Evolutionary conservation across 2,113 vertebrate species (phyloP).

Genomic region (Pogona vitticeps): DNA sequence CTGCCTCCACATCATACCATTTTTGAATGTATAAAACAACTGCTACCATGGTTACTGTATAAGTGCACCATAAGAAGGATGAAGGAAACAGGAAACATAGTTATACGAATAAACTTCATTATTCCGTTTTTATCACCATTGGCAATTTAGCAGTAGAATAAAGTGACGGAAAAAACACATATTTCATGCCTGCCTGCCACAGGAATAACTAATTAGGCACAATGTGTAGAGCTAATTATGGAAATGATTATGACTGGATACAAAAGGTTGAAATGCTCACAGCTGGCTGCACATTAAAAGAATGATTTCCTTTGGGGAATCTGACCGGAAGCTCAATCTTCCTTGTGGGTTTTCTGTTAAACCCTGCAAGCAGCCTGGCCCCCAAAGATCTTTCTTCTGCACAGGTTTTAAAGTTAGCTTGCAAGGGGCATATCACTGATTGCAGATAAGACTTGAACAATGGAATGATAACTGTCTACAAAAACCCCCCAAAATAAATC

Average conservation of each 20-base stretch:
- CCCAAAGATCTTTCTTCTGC: background rate
- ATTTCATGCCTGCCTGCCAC: constrained; percentile 56
- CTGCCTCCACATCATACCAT: constrained; percentile 21
- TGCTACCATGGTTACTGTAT: constrained; percentile 47
- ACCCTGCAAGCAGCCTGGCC: constrained; percentile 8
- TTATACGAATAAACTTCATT: constrained; percentile 55
- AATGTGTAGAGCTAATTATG: constrained; percentile 51
- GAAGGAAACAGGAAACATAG: constrained; percentile 48
- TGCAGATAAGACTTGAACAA: no score
- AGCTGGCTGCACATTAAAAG: constrained; percentile 1
- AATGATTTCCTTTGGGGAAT: constrained; percentile 26
- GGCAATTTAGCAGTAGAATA: constrained; percentile 52
- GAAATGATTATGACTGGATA: constrained; percentile 40
- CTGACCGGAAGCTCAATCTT: constrained; percentile 18
- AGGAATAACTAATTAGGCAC: constrained; percentile 57
- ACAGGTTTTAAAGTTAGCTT: background rate
- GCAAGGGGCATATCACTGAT: background rate
- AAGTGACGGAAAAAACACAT: constrained; percentile 50
- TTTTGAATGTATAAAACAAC: constrained; percentile 49
- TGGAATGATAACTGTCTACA: no score
- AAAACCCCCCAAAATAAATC: no score
- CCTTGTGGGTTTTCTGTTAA: constrained; percentile 18
- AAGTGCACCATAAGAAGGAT: constrained; percentile 54
- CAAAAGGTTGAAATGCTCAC: constrained; percentile 51
- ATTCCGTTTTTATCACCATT: constrained; percentile 55